Evolutionary conservation across 37 sponge, comb jelly and placozoan genomes (phyloP).

Genomic region (Halichondria panicea): DNA sequence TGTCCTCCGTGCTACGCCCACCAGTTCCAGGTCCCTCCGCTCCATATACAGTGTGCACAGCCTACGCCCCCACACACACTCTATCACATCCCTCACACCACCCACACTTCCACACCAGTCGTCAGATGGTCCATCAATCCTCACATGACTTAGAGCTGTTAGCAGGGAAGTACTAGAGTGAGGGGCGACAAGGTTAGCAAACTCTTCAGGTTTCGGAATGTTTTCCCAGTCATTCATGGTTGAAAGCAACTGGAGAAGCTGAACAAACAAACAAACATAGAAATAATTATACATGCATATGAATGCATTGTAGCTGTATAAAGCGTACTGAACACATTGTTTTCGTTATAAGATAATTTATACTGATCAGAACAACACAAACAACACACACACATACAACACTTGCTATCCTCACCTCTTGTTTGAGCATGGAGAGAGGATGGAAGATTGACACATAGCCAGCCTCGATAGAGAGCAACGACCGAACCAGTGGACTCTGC

Average conservation of each 20-base stretch:
- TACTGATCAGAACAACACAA: not conserved
- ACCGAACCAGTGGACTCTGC: conserved; percentile 11
- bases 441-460: conserved; percentile 57
- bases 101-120: no score
- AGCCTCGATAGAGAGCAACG: conserved; percentile 7
- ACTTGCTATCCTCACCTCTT: conserved; percentile 28
- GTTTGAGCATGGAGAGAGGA: conserved; percentile 54
- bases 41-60: conserved; percentile 32
- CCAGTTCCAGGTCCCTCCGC: conserved; percentile 46
- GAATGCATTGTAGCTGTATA: not conserved
- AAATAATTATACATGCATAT: not conserved
- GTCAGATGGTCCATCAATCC: no score
- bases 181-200: no score
- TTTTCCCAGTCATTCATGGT: conserved; percentile 6
- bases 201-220: conserved; percentile 8
- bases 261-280: not conserved
- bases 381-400: not conserved
- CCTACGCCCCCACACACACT: conserved; percentile 17
- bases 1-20: conserved; percentile 47
- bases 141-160: no score
- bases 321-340: no score
- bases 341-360: not conserved
- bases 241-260: conserved; percentile 12
- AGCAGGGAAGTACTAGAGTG: no score
- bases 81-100: conserved; percentile 4